Percentiles rank a stretch among this genome's conserved stretches.
Conservation (phyloP, 2,113 vertebrate species). For the Ancistrus triradiatus region DNA sequence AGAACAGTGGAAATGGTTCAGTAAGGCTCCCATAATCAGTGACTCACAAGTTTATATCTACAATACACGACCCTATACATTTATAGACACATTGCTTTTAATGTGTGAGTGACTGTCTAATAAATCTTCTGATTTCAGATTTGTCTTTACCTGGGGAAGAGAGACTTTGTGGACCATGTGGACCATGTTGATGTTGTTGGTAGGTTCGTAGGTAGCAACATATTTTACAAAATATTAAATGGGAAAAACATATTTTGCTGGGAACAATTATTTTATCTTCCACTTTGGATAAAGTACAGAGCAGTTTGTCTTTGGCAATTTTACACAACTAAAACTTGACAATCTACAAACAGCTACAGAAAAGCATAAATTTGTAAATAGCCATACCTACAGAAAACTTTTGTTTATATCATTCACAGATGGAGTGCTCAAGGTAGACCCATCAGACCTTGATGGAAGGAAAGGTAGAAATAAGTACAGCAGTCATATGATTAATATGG, state of each 20-base stretch:
- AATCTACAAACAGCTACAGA: too few species aligned
- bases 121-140: conserved; percentile 64
- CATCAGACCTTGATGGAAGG: conserved; percentile 73
- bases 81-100: not conserved
- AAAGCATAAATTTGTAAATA: too few species aligned
- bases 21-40: conserved; percentile 60
- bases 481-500: too few species aligned
- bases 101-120: conserved; percentile 31
- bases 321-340: too few species aligned
- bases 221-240: too few species aligned
- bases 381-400: too few species aligned
- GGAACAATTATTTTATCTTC: not conserved
- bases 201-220: too few species aligned
- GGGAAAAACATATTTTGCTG: not conserved
- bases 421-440: conserved; percentile 79
- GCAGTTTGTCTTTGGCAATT: too few species aligned
- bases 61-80: too few species aligned
- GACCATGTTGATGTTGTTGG: conserved; percentile 74
- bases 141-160: conserved; percentile 81
- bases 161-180: conserved; percentile 82
- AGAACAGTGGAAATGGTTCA: conserved; percentile 77
- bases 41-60: not conserved
- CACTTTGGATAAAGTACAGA: not conserved
- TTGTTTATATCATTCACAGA: conserved; percentile 61
- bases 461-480: conserved; percentile 72